phyloP scores from a whole-genome alignment of 1,140 invertebrate species.

The Scaptodrosophila lebanonensis region DNA sequence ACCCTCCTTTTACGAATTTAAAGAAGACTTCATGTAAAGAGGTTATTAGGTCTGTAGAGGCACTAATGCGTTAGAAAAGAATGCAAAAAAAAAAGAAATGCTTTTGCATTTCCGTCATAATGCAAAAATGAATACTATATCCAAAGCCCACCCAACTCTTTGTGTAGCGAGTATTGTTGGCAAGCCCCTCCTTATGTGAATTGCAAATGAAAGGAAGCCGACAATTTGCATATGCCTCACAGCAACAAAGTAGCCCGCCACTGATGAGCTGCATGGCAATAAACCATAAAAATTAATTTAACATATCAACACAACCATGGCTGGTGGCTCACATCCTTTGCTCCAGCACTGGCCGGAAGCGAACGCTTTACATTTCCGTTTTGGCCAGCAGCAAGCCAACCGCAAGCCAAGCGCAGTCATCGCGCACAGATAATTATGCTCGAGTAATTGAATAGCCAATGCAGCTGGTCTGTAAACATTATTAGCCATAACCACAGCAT shows the following conservation, averaged over 20 bases:
- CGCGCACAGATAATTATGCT: constrained; percentile 10
- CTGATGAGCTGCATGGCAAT: too few relatives aligned
- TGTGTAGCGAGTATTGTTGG: constrained; percentile 15
- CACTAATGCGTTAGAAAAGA: too few relatives aligned
- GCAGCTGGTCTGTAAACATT: neutral
- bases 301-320: neutral
- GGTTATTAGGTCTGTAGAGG: too few relatives aligned
- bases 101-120: too few relatives aligned
- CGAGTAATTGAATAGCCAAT: constrained; percentile 25
- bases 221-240: constrained; percentile 18
- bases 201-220: constrained; percentile 4
- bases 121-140: too few relatives aligned
- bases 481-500: constrained; percentile 11
- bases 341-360: constrained; percentile 32
- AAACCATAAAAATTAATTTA: constrained; percentile 28
- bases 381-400: neutral
- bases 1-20: too few relatives aligned
- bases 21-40: too few relatives aligned
- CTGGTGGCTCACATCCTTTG: constrained; percentile 41
- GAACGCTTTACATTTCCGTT: constrained; percentile 34
- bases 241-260: constrained; percentile 5
- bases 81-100: too few relatives aligned
- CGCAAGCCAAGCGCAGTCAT: constrained; percentile 1
- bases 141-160: neutral
- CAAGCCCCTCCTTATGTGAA: constrained; percentile 34